A percentile compares a stretch with the other conserved stretches of the same genome.
phyloP scores from a whole-genome alignment of 2,113 vertebrate species.

The Etheostoma cragini region DNA sequence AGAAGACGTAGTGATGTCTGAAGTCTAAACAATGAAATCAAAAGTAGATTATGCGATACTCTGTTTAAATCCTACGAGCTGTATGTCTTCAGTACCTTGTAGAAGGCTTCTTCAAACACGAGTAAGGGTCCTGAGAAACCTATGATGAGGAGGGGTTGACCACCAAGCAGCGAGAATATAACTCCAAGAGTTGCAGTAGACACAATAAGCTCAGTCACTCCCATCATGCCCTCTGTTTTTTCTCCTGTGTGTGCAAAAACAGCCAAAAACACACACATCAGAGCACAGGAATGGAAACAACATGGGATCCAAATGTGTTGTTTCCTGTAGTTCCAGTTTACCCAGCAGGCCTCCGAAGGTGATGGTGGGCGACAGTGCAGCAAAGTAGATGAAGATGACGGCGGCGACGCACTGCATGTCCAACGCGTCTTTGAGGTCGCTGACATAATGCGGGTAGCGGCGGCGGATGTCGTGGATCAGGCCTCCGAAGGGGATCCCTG shows the following conservation, averaged over 20 bases:
- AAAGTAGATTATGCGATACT: no score
- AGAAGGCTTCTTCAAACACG: slow-evolving; percentile 98
- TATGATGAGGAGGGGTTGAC: slow-evolving; percentile 96
- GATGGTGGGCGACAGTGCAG: slow-evolving; percentile 97
- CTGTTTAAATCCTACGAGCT: no score
- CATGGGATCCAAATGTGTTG: neutral
- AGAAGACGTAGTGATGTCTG: no score
- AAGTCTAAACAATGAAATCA: no score
- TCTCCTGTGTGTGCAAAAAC: slow-evolving; percentile 84
- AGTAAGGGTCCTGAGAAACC: slow-evolving; percentile 97
- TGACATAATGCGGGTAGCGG: slow-evolving; percentile 94
- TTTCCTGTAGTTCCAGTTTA: slow-evolving; percentile 69
- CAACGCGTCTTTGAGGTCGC: slow-evolving; percentile 92
- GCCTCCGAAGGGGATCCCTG: slow-evolving; percentile 93
- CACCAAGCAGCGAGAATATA: slow-evolving; percentile 93
- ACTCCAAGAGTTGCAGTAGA: slow-evolving; percentile 94
- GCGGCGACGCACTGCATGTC: slow-evolving; percentile 95
- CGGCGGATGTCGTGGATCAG: slow-evolving; percentile 94
- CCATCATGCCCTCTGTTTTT: slow-evolving; percentile 98
- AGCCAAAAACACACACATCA: neutral
- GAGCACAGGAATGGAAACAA: neutral
- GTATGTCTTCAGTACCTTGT: slow-evolving; percentile 84
- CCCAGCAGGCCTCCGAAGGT: slow-evolving; percentile 98
- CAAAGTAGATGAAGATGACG: slow-evolving; percentile 98
- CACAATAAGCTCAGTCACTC: slow-evolving; percentile 96